phyloP scores from a whole-genome alignment of 2,113 vertebrate genomes.

The Peucedramus taeniatus region DNA sequence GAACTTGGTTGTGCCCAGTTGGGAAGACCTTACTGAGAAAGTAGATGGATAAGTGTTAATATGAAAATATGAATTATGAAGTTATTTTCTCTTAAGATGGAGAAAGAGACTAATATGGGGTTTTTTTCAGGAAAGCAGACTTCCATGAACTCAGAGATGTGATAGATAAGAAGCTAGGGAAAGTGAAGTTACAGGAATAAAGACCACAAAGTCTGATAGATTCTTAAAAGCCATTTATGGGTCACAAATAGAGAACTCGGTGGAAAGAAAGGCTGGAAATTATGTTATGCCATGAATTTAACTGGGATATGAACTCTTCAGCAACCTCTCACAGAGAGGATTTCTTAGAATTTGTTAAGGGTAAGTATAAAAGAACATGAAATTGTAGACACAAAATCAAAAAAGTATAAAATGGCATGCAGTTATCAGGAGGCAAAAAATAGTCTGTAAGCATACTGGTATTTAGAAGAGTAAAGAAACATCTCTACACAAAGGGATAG shows the following conservation, averaged over 20 bases:
- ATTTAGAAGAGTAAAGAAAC: neutral
- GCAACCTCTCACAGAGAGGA: neutral
- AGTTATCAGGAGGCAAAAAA: neutral
- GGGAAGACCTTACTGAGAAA: neutral
- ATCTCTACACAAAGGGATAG: neutral
- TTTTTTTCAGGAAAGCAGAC: neutral
- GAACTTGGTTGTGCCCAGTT: neutral
- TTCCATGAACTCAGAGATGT: neutral
- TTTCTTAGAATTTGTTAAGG: neutral
- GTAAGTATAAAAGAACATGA: neutral
- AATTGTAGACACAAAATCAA: neutral
- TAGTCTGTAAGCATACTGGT: neutral
- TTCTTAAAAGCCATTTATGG: neutral
- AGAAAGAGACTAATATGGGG: neutral
- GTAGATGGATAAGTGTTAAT: neutral
- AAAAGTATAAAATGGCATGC: neutral
- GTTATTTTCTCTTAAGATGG: neutral
- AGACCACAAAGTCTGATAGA: neutral
- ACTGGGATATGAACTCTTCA: neutral
- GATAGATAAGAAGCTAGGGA: neutral
- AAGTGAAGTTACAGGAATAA: neutral
- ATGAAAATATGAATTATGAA: neutral
- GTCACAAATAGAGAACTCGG: neutral
- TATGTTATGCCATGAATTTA: neutral
- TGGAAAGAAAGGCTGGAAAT: neutral